These are phyloP conservation scores for Actias luna DNA, from an alignment of 2,888 invertebrate genomes.

Conservation along the genomic window DNA sequence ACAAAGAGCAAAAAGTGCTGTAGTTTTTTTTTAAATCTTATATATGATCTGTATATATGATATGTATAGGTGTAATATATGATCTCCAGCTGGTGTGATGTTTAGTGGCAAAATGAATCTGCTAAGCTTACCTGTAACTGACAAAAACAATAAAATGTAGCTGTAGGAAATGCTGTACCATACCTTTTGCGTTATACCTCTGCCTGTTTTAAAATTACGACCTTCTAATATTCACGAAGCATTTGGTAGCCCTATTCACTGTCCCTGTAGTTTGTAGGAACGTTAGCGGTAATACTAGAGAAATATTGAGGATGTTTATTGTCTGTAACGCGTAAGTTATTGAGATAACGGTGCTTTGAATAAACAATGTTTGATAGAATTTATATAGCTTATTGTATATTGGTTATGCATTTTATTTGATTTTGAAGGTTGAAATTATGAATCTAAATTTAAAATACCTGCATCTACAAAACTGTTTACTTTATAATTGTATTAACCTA, in stretches of 20 bases:
- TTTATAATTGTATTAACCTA: too few species aligned
- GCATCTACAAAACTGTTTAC: too few species aligned
- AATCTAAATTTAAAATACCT: too few species aligned
- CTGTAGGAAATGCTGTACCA: neutral
- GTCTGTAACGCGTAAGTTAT: slow-evolving; percentile 16
- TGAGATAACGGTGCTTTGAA: slow-evolving; percentile 14
- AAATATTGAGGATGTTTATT: slow-evolving; percentile 19
- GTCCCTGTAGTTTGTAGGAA: neutral
- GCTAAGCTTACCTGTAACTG: too few species aligned
- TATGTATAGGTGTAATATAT: neutral
- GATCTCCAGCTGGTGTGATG: neutral
- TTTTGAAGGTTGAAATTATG: neutral
- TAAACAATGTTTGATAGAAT: slow-evolving; percentile 19
- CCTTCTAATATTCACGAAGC: neutral
- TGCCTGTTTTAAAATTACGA: neutral
- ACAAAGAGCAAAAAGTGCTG: neutral
- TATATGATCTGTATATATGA: too few species aligned
- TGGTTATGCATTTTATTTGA: neutral
- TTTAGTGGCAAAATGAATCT: neutral
- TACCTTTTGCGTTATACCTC: neutral
- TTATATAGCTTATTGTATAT: slow-evolving; percentile 9
- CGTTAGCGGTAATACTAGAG: neutral
- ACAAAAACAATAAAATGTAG: too few species aligned
- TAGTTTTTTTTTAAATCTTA: neutral
- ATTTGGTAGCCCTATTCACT: neutral